Percentiles rank a stretch among this genome's conserved stretches.
phyloP scores from a whole-genome alignment of 1,140 invertebrate genomes.

The Sminthurinus signatus region DNA sequence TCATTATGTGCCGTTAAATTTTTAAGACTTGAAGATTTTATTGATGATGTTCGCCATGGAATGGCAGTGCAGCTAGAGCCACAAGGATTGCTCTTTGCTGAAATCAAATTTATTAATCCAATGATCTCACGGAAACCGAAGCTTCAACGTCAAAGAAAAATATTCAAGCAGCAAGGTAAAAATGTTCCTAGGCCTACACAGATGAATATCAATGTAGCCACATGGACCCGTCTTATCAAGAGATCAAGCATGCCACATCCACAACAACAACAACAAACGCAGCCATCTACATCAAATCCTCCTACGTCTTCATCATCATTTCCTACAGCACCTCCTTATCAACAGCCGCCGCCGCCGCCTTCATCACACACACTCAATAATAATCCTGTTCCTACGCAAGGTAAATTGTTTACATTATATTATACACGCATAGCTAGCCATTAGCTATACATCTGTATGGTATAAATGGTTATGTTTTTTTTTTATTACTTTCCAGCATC shows the following conservation, averaged over 20 bases:
- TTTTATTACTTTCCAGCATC: no score
- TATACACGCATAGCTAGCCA: no score
- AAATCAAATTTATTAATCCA: constrained; percentile 98
- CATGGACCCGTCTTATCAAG: constrained; percentile 88
- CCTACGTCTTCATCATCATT: neutral
- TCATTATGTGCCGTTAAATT: constrained; percentile 95
- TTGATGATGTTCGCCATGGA: constrained; percentile 93
- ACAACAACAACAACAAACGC: constrained; percentile 46
- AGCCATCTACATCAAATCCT: constrained; percentile 11
- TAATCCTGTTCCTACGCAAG: constrained; percentile 27
- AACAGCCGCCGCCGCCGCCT: no score
- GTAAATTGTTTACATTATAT: no score
- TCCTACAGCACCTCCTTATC: constrained; percentile 25
- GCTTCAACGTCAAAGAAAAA: constrained; percentile 90
- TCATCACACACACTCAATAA: constrained; percentile 36
- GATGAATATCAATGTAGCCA: constrained; percentile 97
- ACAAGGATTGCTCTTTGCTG: constrained; percentile 93
- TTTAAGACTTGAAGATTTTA: constrained; percentile 94
- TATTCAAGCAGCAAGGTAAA: constrained; percentile 96
- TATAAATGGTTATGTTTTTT: no score
- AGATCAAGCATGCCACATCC: constrained; percentile 60
- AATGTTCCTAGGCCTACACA: constrained; percentile 91
- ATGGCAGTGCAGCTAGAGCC: constrained; percentile 97
- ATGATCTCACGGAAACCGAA: constrained; percentile 97
- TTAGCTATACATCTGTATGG: no score